phyloP scores from a whole-genome alignment of 2,113 vertebrate genomes.

The Promerops cafer region DNA sequence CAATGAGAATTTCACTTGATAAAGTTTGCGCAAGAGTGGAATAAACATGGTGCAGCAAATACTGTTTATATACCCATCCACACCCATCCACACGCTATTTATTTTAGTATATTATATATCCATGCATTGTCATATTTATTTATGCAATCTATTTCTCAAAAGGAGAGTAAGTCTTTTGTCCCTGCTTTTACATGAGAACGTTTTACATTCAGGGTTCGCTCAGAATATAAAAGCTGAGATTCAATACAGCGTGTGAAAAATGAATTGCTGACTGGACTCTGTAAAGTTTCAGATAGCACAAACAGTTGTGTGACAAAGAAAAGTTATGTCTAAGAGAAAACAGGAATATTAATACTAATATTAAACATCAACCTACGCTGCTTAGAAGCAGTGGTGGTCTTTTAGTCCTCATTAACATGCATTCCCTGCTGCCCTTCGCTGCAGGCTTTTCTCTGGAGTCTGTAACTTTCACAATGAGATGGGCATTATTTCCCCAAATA shows the following conservation, averaged over 20 bases:
- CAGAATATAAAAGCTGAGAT: neutral
- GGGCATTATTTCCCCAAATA: neutral
- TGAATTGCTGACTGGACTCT: neutral
- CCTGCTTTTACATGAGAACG: neutral
- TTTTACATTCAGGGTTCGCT: neutral
- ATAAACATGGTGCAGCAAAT: neutral
- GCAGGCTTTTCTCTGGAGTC: neutral
- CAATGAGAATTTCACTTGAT: neutral
- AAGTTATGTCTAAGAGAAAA: neutral
- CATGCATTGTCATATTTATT: neutral
- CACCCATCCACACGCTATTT: neutral
- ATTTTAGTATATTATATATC: neutral
- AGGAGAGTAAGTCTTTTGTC: neutral
- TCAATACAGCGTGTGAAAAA: neutral
- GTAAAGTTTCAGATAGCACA: neutral
- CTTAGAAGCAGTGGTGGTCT: neutral
- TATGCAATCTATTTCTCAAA: neutral
- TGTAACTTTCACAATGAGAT: neutral
- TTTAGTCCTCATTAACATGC: neutral
- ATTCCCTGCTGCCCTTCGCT: neutral
- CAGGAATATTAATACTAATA: neutral
- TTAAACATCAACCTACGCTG: neutral
- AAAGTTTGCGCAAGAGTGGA: neutral
- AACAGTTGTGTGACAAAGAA: neutral
- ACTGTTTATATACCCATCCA: neutral